phyloP scores from a whole-genome alignment of 2,888 invertebrate genomes.

The Mesochorus sp. region DNA sequence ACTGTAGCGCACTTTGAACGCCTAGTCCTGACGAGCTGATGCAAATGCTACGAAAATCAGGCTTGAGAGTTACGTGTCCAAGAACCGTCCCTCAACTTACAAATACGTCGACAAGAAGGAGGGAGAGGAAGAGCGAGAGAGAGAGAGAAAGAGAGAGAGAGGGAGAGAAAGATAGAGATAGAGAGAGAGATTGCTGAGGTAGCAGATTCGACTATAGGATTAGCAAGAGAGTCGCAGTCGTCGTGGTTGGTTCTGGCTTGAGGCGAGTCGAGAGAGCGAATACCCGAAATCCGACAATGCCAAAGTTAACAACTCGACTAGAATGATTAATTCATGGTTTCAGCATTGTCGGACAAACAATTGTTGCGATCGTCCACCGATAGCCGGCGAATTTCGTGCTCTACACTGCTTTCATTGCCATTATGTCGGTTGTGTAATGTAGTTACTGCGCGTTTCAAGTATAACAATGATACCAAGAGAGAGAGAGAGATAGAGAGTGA shows the following conservation, averaged over 20 bases:
- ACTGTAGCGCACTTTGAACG: conserved; percentile 36
- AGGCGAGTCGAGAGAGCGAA: conserved; percentile 32
- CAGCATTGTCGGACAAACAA: conserved; percentile 65
- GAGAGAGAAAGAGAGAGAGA: background rate
- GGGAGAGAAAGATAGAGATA: background rate
- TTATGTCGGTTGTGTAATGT: conserved; percentile 21
- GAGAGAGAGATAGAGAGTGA: background rate
- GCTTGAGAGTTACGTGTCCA: conserved; percentile 56
- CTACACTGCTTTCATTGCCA: background rate
- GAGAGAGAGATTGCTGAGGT: conserved; percentile 25
- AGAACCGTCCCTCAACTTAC: conserved; percentile 52
- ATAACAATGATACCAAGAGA: conserved; percentile 1
- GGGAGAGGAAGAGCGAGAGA: background rate
- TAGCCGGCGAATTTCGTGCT: conserved; percentile 32
- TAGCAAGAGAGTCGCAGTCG: conserved; percentile 47
- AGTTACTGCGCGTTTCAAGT: background rate
- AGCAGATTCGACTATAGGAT: conserved; percentile 52
- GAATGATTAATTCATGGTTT: conserved; percentile 66
- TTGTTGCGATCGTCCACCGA: conserved; percentile 49
- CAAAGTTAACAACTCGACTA: conserved; percentile 62
- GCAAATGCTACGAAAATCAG: conserved; percentile 62
- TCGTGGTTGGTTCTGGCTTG: conserved; percentile 13
- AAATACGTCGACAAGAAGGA: conserved; percentile 41
- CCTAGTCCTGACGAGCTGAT: conserved; percentile 60
- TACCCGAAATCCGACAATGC: conserved; percentile 44